A percentile compares a stretch with the other conserved stretches of the same genome.
Conservation (phyloP, 1,140 invertebrate genomes). For the Apis laboriosa region DNA sequence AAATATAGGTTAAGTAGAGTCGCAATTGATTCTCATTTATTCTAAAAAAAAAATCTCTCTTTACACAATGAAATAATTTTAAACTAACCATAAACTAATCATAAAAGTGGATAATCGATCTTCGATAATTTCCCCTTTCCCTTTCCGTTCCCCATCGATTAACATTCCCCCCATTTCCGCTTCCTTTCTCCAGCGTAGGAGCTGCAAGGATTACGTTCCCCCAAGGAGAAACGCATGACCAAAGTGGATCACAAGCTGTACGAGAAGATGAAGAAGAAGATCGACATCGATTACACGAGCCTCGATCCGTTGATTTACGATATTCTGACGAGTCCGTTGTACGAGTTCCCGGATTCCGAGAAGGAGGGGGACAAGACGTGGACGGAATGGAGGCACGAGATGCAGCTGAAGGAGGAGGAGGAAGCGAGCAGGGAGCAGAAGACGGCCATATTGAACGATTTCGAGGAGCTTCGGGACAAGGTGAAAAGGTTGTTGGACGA, state of each 20-base stretch:
- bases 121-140: no score
- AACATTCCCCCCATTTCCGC: not conserved
- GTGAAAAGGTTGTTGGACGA: slow-evolving; percentile 65
- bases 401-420: slow-evolving; percentile 53
- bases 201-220: not conserved
- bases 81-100: no score
- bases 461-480: slow-evolving; percentile 63
- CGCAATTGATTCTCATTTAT: no score
- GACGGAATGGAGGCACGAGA: slow-evolving; percentile 67
- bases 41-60: no score
- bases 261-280: slow-evolving; percentile 41
- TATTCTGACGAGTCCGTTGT: slow-evolving; percentile 46
- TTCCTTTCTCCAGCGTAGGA: slow-evolving; percentile 49
- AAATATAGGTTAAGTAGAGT: no score
- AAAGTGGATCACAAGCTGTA: slow-evolving; percentile 35
- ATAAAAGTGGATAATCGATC: no score
- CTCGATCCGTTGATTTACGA: slow-evolving; percentile 51
- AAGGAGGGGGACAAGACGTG: slow-evolving; percentile 58
- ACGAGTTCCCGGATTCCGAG: slow-evolving; percentile 37
- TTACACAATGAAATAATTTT: no score
- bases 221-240: not conserved
- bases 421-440: slow-evolving; percentile 45
- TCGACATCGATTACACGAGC: slow-evolving; percentile 59
- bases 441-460: slow-evolving; percentile 53
- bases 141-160: no score